Conservation (phyloP, 2,113 vertebrate genomes). For the Stigmatopora argus region DNA sequence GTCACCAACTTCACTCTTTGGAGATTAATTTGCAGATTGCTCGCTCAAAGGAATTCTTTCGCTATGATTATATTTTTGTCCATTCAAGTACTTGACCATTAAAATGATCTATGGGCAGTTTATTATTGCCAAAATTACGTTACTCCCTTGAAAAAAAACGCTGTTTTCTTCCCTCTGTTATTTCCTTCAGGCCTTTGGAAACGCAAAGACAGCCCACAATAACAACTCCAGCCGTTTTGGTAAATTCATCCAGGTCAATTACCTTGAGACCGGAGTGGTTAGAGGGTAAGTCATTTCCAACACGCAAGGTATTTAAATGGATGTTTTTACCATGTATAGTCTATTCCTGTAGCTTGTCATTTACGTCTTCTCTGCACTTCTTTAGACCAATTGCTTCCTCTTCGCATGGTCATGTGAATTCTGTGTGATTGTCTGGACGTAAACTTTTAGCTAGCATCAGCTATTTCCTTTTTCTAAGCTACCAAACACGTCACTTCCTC, state of each 20-base stretch:
- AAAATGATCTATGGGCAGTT: not conserved
- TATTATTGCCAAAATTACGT: conserved; percentile 3
- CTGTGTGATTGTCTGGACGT: conserved; percentile 3
- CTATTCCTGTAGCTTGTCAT: conserved; percentile 5
- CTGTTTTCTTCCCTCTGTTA: conserved; percentile 13
- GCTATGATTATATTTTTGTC: conserved; percentile 15
- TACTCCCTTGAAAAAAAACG: not conserved
- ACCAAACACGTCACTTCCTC: conserved; percentile 49
- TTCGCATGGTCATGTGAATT: conserved; percentile 32
- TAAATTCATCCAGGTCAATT: conserved; percentile 98
- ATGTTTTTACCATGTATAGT: not conserved
- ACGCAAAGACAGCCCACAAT: conserved; percentile 97
- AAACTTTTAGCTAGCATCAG: conserved; percentile 31
- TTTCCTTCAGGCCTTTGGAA: conserved; percentile 82
- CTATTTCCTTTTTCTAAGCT: conserved; percentile 56
- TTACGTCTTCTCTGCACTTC: not conserved
- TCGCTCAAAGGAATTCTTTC: conserved; percentile 1
- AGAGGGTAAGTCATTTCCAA: conserved; percentile 79
- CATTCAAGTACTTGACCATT: not conserved
- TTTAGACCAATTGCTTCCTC: conserved; percentile 9
- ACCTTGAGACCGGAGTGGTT: conserved; percentile 91
- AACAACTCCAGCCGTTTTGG: conserved; percentile 99
- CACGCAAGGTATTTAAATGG: not conserved
- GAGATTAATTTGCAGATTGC: not conserved
- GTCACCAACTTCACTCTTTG: not conserved